A percentile compares a stretch with the other conserved stretches of the same genome.
Evolutionary conservation across 2,113 vertebrate genomes (phyloP).

Genomic region (Maccullochella peelii): DNA sequence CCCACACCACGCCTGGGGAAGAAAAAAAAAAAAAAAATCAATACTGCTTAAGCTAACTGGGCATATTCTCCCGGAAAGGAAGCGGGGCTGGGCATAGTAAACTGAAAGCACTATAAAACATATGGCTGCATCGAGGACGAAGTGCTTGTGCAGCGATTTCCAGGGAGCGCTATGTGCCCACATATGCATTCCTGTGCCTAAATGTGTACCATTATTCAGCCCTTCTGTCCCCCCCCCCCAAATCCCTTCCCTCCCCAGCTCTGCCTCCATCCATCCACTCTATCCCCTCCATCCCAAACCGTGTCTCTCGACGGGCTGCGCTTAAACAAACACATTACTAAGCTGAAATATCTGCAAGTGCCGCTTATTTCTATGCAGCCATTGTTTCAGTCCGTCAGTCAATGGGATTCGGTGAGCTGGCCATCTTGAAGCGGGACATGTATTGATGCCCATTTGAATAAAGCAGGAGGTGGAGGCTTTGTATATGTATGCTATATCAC

Average conservation of each 20-base stretch:
- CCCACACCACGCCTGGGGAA: conserved; percentile 28
- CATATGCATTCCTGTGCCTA: conserved; percentile 72
- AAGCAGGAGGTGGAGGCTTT: conserved; percentile 50
- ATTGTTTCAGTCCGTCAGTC: conserved; percentile 67
- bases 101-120: conserved; percentile 74
- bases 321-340: conserved; percentile 78
- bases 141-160: conserved; percentile 72
- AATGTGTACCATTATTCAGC: conserved; percentile 75
- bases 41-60: conserved; percentile 70
- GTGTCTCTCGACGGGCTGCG: conserved; percentile 35
- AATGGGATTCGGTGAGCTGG: conserved; percentile 51
- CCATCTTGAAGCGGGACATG: conserved; percentile 50
- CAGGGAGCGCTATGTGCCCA: conserved; percentile 40
- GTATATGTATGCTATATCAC: conserved; percentile 51
- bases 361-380: conserved; percentile 50
- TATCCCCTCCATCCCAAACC: conserved; percentile 38
- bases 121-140: conserved; percentile 62
- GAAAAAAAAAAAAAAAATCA: conserved; percentile 56
- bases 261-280: conserved; percentile 55
- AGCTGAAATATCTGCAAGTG: conserved; percentile 76
- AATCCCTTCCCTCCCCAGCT: conserved; percentile 28
- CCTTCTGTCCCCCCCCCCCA: conserved; percentile 11
- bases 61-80: conserved; percentile 61
- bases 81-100: conserved; percentile 51
- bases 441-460: conserved; percentile 70